Percentiles rank a stretch among this genome's conserved stretches.
Evolutionary conservation across 35 echinoderm and acorn worm species (phyloP).

Genomic region (Diadema setosum): DNA sequence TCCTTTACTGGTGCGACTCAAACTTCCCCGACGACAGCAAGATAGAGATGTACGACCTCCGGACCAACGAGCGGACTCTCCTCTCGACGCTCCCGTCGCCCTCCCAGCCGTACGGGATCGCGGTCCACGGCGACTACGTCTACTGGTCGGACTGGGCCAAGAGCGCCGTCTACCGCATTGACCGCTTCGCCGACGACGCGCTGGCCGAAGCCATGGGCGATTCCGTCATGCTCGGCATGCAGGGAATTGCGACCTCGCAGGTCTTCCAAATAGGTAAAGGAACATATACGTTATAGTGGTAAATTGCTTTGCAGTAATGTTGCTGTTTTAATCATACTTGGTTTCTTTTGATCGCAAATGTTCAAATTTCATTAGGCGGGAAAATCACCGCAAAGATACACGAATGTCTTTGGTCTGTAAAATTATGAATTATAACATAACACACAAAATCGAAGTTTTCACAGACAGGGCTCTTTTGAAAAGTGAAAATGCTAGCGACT

Average conservation of each 20-base stretch:
- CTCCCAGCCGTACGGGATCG: slow-evolving; percentile 7
- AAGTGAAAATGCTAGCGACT: too few relatives aligned
- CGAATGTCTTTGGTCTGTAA: too few relatives aligned
- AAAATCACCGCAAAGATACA: too few relatives aligned
- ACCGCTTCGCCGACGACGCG: background rate
- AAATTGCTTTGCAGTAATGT: too few relatives aligned
- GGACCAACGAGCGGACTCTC: background rate
- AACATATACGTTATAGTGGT: background rate
- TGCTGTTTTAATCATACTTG: too few relatives aligned
- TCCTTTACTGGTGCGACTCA: slow-evolving; percentile 19
- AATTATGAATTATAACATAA: too few relatives aligned
- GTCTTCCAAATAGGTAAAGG: background rate
- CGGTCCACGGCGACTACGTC: background rate
- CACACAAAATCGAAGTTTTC: too few relatives aligned
- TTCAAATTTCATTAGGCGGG: too few relatives aligned
- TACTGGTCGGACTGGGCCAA: slow-evolving; percentile 34
- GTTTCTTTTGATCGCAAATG: too few relatives aligned
- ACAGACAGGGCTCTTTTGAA: too few relatives aligned
- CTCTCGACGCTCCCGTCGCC: background rate
- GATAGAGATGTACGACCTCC: background rate
- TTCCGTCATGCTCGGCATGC: background rate
- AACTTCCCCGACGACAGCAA: background rate
- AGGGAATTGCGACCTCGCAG: background rate
- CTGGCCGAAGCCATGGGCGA: background rate
- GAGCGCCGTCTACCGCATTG: background rate